Conservation (phyloP, 2,113 vertebrate species). For the Bostrychus sinensis region DNA sequence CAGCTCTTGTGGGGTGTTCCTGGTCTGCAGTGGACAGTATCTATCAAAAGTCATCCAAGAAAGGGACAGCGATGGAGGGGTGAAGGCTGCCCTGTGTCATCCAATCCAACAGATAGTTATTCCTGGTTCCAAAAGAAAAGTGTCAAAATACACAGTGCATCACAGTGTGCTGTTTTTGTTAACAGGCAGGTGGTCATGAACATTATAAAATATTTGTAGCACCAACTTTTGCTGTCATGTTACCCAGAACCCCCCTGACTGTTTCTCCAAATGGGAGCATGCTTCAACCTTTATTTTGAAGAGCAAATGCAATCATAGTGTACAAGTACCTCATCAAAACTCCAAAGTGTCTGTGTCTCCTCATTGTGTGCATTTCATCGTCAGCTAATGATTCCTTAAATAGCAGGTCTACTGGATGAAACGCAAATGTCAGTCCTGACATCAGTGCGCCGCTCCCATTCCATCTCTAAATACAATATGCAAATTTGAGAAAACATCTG, state of each 20-base stretch:
- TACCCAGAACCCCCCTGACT: not conserved
- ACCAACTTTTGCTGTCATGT: not conserved
- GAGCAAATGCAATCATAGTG: not conserved
- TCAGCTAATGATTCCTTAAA: constrained; percentile 11
- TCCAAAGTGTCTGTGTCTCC: not conserved
- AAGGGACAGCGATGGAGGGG: too few species aligned
- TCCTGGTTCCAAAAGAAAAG: not conserved
- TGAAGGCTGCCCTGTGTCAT: not conserved
- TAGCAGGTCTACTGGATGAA: not conserved
- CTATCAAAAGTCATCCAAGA: too few species aligned
- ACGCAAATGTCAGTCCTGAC: constrained; percentile 4
- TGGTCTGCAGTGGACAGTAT: not conserved
- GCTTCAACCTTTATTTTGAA: not conserved
- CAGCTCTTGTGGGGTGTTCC: not conserved
- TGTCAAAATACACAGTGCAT: not conserved
- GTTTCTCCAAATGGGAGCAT: not conserved
- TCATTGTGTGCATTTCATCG: constrained; percentile 3
- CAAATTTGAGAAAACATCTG: constrained; percentile 4
- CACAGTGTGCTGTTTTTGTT: too few species aligned
- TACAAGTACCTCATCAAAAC: not conserved
- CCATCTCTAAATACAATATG: constrained; percentile 7
- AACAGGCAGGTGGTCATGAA: too few species aligned
- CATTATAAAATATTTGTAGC: not conserved
- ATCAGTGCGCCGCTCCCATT: not conserved
- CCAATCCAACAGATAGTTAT: too few species aligned